Percentiles rank a stretch among this genome's conserved stretches.
phyloP scores from a whole-genome alignment of 2,113 vertebrate species.

The Myotis davidii region DNA sequence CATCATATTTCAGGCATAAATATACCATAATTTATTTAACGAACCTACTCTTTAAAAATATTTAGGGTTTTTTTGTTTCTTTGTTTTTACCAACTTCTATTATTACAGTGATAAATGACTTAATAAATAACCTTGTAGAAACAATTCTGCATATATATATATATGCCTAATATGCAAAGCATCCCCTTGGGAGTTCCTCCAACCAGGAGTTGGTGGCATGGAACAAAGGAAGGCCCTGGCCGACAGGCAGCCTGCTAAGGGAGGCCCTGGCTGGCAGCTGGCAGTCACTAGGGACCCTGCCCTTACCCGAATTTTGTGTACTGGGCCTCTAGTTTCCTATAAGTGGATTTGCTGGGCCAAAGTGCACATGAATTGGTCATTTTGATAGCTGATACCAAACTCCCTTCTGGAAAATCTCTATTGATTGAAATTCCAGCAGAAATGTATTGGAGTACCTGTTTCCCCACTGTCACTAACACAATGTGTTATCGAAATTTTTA shows the following conservation, averaged over 20 bases:
- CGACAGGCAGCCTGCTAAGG: too few relatives aligned
- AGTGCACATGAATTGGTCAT: not conserved
- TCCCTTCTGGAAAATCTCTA: not conserved
- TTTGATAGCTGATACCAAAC: not conserved
- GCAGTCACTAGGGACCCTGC: too few relatives aligned
- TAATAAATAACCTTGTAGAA: not conserved
- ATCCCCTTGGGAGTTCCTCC: too few relatives aligned
- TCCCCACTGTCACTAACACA: not conserved
- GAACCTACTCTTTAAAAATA: not conserved
- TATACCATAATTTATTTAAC: not conserved
- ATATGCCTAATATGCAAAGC: too few relatives aligned
- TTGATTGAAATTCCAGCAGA: constrained; percentile 10
- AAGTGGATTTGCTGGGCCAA: not conserved
- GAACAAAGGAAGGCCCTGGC: too few relatives aligned
- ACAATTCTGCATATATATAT: not conserved
- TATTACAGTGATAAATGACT: not conserved
- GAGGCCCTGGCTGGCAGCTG: too few relatives aligned
- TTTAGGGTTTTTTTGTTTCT: constrained; percentile 10
- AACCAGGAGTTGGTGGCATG: too few relatives aligned
- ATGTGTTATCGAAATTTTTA: not conserved
- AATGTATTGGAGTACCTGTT: not conserved
- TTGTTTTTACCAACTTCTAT: constrained; percentile 33
- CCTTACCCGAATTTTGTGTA: too few relatives aligned
- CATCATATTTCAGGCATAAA: not conserved
- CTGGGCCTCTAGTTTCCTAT: not conserved